Evolutionary conservation across 1,140 invertebrate species (phyloP), one percentile per base, ranked within the genome.

Genomic region (Leptinotarsa texana): DNA sequence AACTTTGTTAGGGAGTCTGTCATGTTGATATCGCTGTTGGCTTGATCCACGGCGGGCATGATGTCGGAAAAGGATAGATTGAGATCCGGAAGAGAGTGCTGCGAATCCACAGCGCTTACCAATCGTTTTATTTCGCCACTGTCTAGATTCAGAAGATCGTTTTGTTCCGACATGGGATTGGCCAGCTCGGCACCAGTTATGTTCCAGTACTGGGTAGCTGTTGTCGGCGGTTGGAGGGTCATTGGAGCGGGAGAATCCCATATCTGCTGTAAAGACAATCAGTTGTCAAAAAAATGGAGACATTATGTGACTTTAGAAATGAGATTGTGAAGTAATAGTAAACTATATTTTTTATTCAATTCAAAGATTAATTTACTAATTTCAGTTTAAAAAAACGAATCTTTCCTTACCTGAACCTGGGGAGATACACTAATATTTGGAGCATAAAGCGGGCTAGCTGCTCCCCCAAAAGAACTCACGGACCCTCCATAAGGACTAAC

Each of bases 1-100:
- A 72, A 18, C n/a, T 63, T 72, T 13, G 71, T 72, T 21, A 72
- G n/a, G 27, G 61, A 63, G 21, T 72, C 71, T 27, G 71, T 63
- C 61, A 65, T 72, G 21, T 70, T 61, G 11, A 21, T 27, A 70
- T 68, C 66, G 6, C 24, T 48, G 24, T 13, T 22, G 51, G 51
- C n/a, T 6, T 57, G 51, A 5, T 57, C 51, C n/a, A 18, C n/a
- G 0, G 15, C 6, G 13, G 69, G 69, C 21, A 71, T 48, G 49
- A 72, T 65, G 33, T 72, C 71, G 13, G 71, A 72, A n/a, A 72
- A 47, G n/a, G 69, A 70, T 1, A 57, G 6, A 15, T 47, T 33
- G n/a, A 70, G 48, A 13, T 70, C 21, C 3, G 69, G 47, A 22
- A 70, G 21, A 8, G 69, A 57, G 15, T 42, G 21, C 42, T 21